A percentile compares a stretch with the other conserved stretches of the same genome.
Conservation (phyloP, 2,797 vertebrate species). For the Phyllotis vaccarum region DNA sequence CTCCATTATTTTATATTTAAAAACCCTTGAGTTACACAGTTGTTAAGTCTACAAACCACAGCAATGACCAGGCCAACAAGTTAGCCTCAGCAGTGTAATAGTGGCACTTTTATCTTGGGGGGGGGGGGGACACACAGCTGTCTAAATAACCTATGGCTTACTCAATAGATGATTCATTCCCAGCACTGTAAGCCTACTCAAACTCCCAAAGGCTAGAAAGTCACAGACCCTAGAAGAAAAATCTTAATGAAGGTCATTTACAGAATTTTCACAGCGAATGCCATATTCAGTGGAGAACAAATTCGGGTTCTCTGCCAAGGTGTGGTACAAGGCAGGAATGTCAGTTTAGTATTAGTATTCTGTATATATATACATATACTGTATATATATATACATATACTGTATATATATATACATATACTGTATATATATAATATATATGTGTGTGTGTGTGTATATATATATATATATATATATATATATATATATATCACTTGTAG, state of each 20-base stretch:
- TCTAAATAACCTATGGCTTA: background rate
- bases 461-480: no score
- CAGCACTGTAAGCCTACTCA: background rate
- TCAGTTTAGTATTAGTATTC: background rate
- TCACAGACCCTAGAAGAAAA: background rate
- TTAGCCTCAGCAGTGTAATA: background rate
- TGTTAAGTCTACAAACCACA: background rate
- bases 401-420: no score
- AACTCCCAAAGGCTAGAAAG: background rate
- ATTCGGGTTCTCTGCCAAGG: background rate
- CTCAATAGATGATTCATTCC: background rate
- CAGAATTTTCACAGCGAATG: no score
- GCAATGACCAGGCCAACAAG: background rate
- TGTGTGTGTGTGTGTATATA: no score
- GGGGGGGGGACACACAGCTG: background rate
- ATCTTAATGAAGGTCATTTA: no score
- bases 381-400: no score
- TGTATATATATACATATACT: no score
- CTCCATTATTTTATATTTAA: slow-evolving; percentile 33
- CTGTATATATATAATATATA: no score
- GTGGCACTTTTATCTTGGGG: background rate
- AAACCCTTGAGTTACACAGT: background rate
- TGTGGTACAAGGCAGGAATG: background rate
- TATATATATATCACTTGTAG: no score
- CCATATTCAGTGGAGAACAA: background rate